Evolutionary conservation across 2,113 vertebrate species (phyloP), one percentile per base, ranked within the genome.

Genomic region (Cranoglanis bouderius): DNA sequence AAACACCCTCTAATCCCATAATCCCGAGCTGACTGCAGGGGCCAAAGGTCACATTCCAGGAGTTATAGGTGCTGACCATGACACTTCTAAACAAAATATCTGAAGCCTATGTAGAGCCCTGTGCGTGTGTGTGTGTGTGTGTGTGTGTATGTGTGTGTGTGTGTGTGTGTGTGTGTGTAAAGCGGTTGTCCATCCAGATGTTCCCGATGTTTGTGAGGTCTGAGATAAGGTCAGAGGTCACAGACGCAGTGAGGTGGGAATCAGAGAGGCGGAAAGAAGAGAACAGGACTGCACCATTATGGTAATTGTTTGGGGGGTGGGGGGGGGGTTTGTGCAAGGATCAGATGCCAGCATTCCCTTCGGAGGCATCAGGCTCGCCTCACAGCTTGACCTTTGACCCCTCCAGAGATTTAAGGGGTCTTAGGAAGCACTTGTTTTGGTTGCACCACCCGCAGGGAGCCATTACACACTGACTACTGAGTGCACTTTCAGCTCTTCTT

Each of bases 131-230:
- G 84, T 12, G 72, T 80, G 43, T 72, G 74, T 70, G 91, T 91
- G 91, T 94, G 92, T 93, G 78, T 74, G 78, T 35, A 4, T 35
- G 74, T 26, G 29, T n/a, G 65, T 85, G 85, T 12, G 70, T 78
- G n/a, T 43, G 74, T 65, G 91, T 91, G 90, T 93, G 92, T 93
- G 82, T 75, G 72, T 80, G 86, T 63, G 80, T 18, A 1, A 61
- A 61, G 53, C 3, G 16, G 3, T 2, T 16, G 53, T 51, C 10
- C 80, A 83, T 89, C 89, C 40, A 90, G 88, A 89, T 57, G 82
- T 87, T 89, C 93, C 95, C 95, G 95, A 95, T 95, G 94, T 95
- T 12, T 63, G 82, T 77, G 21, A 46, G 82, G 84, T 24, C 65
- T 87, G 75, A 84, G 91, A 89, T 61, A 67, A 91, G 93, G 93